phyloP scores from a whole-genome alignment of 2,797 vertebrate genomes.

The Thamnophis elegans region DNA sequence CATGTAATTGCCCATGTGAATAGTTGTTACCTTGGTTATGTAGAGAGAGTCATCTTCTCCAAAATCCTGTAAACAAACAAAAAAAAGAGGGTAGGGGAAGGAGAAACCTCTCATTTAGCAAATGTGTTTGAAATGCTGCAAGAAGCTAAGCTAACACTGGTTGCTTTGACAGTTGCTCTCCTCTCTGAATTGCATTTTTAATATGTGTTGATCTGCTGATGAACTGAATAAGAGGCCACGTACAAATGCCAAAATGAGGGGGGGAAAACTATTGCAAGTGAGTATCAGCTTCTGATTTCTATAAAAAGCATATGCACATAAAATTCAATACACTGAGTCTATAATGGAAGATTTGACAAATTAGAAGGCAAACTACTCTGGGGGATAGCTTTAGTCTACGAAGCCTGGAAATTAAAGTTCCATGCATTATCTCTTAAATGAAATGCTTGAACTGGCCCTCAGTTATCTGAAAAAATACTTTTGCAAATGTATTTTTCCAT shows the following conservation, averaged over 20 bases:
- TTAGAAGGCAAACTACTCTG: conserved; percentile 21
- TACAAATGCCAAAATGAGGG: conserved; percentile 26
- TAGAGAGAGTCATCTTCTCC: conserved; percentile 95
- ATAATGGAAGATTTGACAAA: conserved; percentile 26
- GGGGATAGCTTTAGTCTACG: conserved; percentile 30
- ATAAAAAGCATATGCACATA: background rate
- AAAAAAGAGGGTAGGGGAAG: conserved; percentile 50
- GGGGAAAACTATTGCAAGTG: conserved; percentile 28
- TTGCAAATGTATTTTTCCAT: background rate
- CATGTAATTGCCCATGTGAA: conserved; percentile 98
- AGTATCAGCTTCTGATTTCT: conserved; percentile 22
- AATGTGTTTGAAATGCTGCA: conserved; percentile 18
- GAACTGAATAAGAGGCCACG: conserved; percentile 36
- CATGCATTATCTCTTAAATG: conserved; percentile 34
- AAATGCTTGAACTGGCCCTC: conserved; percentile 23
- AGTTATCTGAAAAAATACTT: conserved; percentile 5
- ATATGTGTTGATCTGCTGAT: background rate
- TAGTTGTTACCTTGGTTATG: conserved; percentile 96
- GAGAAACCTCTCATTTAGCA: conserved; percentile 12
- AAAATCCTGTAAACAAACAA: conserved; percentile 83
- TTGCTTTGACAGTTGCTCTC: conserved; percentile 7
- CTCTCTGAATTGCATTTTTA: conserved; percentile 31
- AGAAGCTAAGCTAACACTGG: background rate
- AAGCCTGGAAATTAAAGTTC: conserved; percentile 10
- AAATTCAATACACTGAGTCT: conserved; percentile 39